Base-by-base conservation (phyloP, 2,113 vertebrate species). In the Clarias macrocephalus region DNA sequence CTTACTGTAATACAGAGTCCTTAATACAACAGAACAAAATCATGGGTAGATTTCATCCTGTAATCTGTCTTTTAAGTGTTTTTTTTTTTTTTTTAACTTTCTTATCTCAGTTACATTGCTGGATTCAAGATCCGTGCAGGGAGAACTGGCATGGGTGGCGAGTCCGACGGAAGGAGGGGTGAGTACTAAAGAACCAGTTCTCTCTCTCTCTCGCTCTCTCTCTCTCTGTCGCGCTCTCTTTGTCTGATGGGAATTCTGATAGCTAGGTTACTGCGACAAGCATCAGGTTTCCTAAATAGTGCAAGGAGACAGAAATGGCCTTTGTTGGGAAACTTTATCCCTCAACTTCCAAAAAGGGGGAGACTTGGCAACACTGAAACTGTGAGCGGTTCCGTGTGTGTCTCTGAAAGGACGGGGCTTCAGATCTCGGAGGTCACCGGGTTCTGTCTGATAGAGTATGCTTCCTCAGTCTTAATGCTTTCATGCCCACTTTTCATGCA, bases 131-230 rank as follows among this genome's bases (percentile, higher is more conserved):
- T 96, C 97, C 1, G 98, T 99, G 72, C 97, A 98, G 93, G 97
- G 98, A 90, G 98, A 99, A 73, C 96, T 99, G 92, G 97, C 97
- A 91, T 99, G 98, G 98, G 97, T 98, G 93, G 97, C 98, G 7
- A 98, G 96, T 88, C 98, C 98, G 30, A 94, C 97, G 90, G 98
- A 99, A 97, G 97, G 97, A 97, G 98, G 98, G 97, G 98, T 99
- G 95, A 97, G 98, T 98, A 60, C 56, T 30, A 89, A 86, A 90
- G 48, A 30, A 83, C 65, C 63, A 80, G 85, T 80, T 79, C 80
- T 62, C n/a, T n/a, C 23, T 77, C 33, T 85, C n/a, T 66, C 80
- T 12, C 60, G 87, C 57, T 62, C 85, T 33, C 66, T 79, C 77
- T 82, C 86, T 84, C 82, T 70, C 85, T 68, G 25, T 63, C 76